Evolutionary conservation across 1,140 invertebrate genomes (phyloP), one percentile per base, ranked within the genome.

Genomic region (Alviniconcha marisindica): DNA sequence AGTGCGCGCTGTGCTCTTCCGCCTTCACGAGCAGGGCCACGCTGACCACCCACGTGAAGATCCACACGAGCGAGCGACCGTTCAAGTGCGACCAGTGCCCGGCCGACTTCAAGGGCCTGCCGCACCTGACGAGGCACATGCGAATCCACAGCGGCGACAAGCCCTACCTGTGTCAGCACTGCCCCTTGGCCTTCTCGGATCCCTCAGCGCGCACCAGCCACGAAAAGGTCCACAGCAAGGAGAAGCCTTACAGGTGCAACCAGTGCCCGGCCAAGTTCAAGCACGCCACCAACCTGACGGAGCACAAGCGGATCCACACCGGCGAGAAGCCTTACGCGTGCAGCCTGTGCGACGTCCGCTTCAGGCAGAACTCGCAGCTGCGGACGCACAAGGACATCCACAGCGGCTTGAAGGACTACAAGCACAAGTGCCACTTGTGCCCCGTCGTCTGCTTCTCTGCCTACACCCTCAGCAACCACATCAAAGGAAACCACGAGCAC

Each of bases 211-310:
- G 91, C 24, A 83, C 86, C 31, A 86, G 83, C 24, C 93, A 94
- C 82, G 86, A 85, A 78, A 69, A 90, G n/a, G 86, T 90, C 38
- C 93, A 94, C 83, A 91, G 88, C 7, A 93, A 91, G 2, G 91
- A 92, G 66, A 87, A 86, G 66, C 91, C 88, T 48, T 93, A 91
- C 74, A 88, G 88, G 71, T 94, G 93, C 82, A 86, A 91, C 66
- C 89, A 89, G 83, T 80, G 78, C 31, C 54, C 24, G 1, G 24
- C 28, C 10, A 4, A 33, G 28, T 80, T 80, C 42, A 24, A 48
- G 5, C 33, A 28, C 18, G 14, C 3, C 10, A 60, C 56, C 56
- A 38, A 38, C n/a, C 12, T 80, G 56, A 60, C 33, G 3, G 15
- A 42, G 7, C 78, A 80, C 56, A 1, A 12, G 54, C 48, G 78